Base-by-base conservation (phyloP, 2,888 invertebrate species). In the Mamestra brassicae region DNA sequence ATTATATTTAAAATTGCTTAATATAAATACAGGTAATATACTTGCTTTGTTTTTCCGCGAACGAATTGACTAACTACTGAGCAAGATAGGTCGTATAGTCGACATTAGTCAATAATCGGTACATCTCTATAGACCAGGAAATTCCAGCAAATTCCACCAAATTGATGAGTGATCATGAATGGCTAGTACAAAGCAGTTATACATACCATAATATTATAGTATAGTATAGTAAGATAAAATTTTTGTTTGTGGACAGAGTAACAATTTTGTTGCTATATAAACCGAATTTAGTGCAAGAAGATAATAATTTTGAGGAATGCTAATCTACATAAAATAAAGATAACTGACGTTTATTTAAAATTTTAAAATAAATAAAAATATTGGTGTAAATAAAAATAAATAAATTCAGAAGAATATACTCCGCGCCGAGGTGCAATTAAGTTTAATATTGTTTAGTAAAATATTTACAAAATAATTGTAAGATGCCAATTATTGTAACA, bases 111-210 rank as follows among this genome's bases (percentile, higher is more conserved):
- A 84, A 87, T 87, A 89, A 75, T 83, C 86, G 85, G 76, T 83
- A 84, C 84, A 85, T 78, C 84, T 78, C 84, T 87, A 85, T 80
- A 78, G 84, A 92, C 95, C 93, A 95, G 95, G 94, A 94, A 95
- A 94, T 90, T 89, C 85, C 84, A 88, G 90, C 92, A 94, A 94
- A 89, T 92, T 92, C 87, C 94, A 94, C 93, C 93, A 77, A 81
- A 85, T 89, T 68, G 26, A 87, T 90, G 89, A 81, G 81, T 88
- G 90, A 88, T 89, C 83, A 86, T 89, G 90, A 87, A 86, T 89
- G 91, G 91, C 89, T 90, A 90, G 94, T 95, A 96, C 96, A 95
- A 95, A 94, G 95, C 95, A 95, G 95, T 94, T 93, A 91, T 91
- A 89, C 89, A 92, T 91, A 91, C 87, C 86, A 89, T 89, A 34